Evolutionary conservation across 2,888 invertebrate genomes (phyloP).

Genomic region (Diplazon laetatorius): DNA sequence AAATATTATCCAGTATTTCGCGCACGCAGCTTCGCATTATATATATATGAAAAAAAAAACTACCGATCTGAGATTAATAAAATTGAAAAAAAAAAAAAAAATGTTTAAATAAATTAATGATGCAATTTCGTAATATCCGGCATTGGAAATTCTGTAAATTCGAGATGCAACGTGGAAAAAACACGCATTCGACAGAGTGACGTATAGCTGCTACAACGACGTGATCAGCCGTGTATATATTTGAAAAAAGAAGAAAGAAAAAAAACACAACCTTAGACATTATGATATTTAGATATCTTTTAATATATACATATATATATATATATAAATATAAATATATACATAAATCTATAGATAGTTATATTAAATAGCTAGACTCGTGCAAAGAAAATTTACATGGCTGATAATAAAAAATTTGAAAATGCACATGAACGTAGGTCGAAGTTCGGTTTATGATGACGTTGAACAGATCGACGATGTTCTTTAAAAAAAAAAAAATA

Average conservation of each 20-base stretch:
- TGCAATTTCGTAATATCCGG: conserved; percentile 46
- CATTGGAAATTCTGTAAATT: conserved; percentile 54
- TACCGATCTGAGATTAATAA: conserved; percentile 30
- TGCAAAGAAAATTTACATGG: conserved; percentile 80
- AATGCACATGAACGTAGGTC: conserved; percentile 52
- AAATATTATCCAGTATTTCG: conserved; percentile 53
- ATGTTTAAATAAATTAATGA: background rate
- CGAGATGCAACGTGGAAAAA: conserved; percentile 46
- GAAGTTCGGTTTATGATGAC: conserved; percentile 75
- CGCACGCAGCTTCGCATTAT: conserved; percentile 60
- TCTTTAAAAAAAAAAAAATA: conserved; percentile 69
- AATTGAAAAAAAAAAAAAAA: conserved; percentile 9
- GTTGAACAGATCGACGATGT: conserved; percentile 67
- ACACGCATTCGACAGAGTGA: conserved; percentile 43
- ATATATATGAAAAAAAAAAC: too few relatives aligned
- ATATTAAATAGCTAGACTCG: conserved; percentile 80
- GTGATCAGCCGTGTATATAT: conserved; percentile 54
- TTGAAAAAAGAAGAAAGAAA: conserved; percentile 31
- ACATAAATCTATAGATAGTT: conserved; percentile 73
- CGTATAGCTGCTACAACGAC: conserved; percentile 43
- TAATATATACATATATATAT: conserved; percentile 64
- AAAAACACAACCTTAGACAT: conserved; percentile 60
- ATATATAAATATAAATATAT: conserved; percentile 60
- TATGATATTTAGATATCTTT: conserved; percentile 70
- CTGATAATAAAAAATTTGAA: conserved; percentile 72